phyloP scores from a whole-genome alignment of 2,888 invertebrate species.

The Cantharis nigra region DNA sequence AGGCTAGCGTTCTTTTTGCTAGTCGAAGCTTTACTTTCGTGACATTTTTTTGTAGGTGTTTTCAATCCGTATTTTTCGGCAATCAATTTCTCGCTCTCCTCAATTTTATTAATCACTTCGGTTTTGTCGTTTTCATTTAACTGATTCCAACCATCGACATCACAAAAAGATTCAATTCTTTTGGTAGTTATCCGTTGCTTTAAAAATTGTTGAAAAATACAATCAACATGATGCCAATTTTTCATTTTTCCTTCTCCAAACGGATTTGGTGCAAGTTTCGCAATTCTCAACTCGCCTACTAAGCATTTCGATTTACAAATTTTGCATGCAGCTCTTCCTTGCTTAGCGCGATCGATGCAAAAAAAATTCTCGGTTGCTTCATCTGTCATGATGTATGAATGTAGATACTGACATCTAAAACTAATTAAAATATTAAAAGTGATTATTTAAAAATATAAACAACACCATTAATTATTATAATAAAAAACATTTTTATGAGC shows the following conservation, averaged over 20 bases:
- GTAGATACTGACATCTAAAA: neutral
- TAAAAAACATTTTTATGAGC: neutral
- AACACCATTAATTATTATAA: neutral
- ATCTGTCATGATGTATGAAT: neutral
- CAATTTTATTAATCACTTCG: conserved; percentile 65
- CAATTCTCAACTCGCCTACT: conserved; percentile 73
- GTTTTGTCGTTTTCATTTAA: conserved; percentile 72
- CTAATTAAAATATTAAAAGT: neutral
- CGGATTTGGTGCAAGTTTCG: conserved; percentile 78
- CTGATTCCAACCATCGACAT: conserved; percentile 77
- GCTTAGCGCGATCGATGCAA: conserved; percentile 78
- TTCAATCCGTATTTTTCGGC: conserved; percentile 60
- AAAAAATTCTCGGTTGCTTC: conserved; percentile 61
- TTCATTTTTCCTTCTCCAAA: conserved; percentile 79
- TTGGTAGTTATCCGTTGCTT: conserved; percentile 82
- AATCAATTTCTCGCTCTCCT: conserved; percentile 64
- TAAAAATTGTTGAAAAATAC: conserved; percentile 78
- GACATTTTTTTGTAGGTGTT: conserved; percentile 50
- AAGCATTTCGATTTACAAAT: conserved; percentile 82
- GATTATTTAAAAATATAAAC: neutral
- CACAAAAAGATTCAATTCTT: conserved; percentile 76
- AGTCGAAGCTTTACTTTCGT: conserved; percentile 36
- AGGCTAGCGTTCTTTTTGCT: neutral
- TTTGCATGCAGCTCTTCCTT: conserved; percentile 81
- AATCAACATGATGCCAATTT: conserved; percentile 80